phyloP scores from a whole-genome alignment of 1,140 invertebrate genomes.

The Archivesica marissinica region DNA sequence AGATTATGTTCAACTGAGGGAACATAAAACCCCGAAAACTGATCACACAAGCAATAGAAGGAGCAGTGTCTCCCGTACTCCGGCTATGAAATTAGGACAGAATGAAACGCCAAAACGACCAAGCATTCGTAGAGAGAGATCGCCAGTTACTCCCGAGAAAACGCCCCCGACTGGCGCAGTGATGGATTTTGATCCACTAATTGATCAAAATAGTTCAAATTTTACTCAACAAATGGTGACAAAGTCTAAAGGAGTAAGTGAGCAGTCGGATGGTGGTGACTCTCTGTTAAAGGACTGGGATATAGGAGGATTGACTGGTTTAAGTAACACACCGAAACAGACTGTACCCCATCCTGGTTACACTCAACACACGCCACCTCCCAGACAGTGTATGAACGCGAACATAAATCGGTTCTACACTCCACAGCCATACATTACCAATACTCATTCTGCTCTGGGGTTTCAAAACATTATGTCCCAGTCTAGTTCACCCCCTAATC shows the following conservation, averaged over 20 bases:
- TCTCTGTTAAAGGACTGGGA: slow-evolving; percentile 53
- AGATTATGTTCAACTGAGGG: slow-evolving; percentile 44
- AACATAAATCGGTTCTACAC: not conserved
- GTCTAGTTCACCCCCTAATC: not conserved
- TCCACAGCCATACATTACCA: slow-evolving; percentile 23
- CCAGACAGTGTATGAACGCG: not conserved
- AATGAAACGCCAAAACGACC: slow-evolving; percentile 49
- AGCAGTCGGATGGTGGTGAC: slow-evolving; percentile 19
- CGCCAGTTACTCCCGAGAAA: slow-evolving; percentile 14
- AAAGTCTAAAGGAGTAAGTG: not conserved
- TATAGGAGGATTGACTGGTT: slow-evolving; percentile 30
- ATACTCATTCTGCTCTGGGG: not conserved
- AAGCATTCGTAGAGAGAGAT: slow-evolving; percentile 34
- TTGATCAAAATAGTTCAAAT: not conserved
- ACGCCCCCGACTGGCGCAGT: not conserved
- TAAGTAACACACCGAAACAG: not conserved
- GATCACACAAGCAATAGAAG: slow-evolving; percentile 14
- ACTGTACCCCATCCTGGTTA: not conserved
- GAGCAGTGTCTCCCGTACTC: slow-evolving; percentile 33
- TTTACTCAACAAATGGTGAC: not conserved
- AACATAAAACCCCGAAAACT: not conserved
- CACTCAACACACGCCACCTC: not conserved
- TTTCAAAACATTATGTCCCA: not conserved
- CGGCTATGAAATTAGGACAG: slow-evolving; percentile 45
- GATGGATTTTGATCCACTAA: slow-evolving; percentile 56